Evolutionary conservation across 1,140 invertebrate species (phyloP).

Genomic region (Atta colombica): DNA sequence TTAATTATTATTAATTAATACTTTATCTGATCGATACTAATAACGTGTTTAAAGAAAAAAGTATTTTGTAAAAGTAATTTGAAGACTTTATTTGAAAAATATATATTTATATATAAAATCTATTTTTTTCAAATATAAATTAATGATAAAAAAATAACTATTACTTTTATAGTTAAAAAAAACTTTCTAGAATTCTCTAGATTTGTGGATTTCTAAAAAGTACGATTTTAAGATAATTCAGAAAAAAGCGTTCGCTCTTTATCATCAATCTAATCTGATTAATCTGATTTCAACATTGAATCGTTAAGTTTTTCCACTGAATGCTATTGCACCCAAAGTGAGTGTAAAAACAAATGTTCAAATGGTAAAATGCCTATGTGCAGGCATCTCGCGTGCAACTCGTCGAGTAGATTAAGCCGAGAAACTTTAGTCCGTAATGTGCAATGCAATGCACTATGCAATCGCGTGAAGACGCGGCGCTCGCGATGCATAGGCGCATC

Average conservation of each 20-base stretch:
- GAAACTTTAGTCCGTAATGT: slow-evolving; percentile 38
- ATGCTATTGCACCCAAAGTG: not conserved
- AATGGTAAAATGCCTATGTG: not conserved
- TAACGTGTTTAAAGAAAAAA: too few relatives aligned
- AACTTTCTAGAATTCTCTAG: not conserved
- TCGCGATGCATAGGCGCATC: slow-evolving; percentile 53
- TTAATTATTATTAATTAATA: too few relatives aligned
- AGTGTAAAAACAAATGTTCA: not conserved
- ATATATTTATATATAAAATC: too few relatives aligned
- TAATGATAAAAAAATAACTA: too few relatives aligned
- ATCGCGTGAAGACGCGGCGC: slow-evolving; percentile 37
- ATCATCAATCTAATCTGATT: not conserved
- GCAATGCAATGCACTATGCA: slow-evolving; percentile 15
- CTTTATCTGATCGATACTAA: too few relatives aligned
- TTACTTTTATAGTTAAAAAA: not conserved
- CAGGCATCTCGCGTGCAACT: not conserved
- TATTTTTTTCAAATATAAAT: too few relatives aligned
- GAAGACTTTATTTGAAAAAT: too few relatives aligned
- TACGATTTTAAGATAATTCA: too few relatives aligned
- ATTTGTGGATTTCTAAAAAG: too few relatives aligned
- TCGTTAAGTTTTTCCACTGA: not conserved
- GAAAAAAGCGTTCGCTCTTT: not conserved
- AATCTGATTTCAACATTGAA: not conserved
- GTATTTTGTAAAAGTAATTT: too few relatives aligned
- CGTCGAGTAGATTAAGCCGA: not conserved